phyloP scores from a whole-genome alignment of 2,888 invertebrate species.

The Spicauda simplicius region DNA sequence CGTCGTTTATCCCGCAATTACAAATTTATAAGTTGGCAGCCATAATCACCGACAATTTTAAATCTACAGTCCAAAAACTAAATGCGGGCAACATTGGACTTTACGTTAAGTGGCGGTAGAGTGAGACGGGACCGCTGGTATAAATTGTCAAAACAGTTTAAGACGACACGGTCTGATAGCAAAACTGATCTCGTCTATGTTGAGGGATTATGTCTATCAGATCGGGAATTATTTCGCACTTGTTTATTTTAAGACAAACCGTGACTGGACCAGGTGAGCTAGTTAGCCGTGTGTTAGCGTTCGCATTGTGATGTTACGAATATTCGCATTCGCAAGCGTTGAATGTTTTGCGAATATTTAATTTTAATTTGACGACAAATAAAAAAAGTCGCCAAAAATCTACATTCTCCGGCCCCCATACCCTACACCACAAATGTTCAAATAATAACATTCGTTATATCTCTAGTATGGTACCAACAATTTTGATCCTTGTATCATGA shows the following conservation, averaged over 20 bases:
- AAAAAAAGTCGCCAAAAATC: no score
- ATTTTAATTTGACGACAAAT: no score
- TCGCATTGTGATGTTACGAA: background rate
- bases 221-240: conserved; percentile 22
- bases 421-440: no score
- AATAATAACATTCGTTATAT: no score
- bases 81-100: conserved; percentile 38
- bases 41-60: conserved; percentile 39
- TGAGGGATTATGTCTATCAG: conserved; percentile 36
- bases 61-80: conserved; percentile 35
- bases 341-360: no score
- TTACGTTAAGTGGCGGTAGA: conserved; percentile 31
- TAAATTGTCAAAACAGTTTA: conserved; percentile 46
- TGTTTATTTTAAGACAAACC: conserved; percentile 19
- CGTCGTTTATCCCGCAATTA: conserved; percentile 21
- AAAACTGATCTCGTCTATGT: conserved; percentile 49
- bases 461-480: no score
- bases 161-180: conserved; percentile 58
- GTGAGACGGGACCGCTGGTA: conserved; percentile 21
- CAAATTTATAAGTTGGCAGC: conserved; percentile 20
- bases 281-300: background rate
- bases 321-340: no score
- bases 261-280: conserved; percentile 3
- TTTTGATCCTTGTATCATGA: no score
- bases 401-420: no score